Evolutionary conservation across 23 tunicate species (phyloP).

Genomic region (Styela plicata): DNA sequence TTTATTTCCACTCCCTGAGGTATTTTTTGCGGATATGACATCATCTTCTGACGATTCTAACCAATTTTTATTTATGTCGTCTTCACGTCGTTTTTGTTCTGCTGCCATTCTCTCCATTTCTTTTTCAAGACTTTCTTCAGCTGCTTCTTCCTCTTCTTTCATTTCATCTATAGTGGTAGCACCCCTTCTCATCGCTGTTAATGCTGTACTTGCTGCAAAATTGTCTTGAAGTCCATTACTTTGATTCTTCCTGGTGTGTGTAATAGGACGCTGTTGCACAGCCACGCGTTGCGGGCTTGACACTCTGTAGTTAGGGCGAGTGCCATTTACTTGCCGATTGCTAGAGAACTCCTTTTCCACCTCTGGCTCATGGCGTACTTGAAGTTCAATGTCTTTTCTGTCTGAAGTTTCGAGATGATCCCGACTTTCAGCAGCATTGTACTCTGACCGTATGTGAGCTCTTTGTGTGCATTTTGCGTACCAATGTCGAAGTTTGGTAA

Average conservation of each 20-base stretch:
- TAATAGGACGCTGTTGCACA: neutral
- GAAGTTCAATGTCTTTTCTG: constrained; percentile 27
- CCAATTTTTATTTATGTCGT: constrained; percentile 32
- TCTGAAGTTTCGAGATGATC: constrained; percentile 43
- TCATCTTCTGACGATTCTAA: constrained; percentile 18
- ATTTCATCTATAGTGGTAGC: constrained; percentile 81
- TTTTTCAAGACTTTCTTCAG: constrained; percentile 27
- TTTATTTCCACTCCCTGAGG: constrained; percentile 29
- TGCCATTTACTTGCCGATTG: neutral
- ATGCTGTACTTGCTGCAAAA: constrained; percentile 1
- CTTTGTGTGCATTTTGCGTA: constrained; percentile 7
- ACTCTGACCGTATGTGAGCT: neutral
- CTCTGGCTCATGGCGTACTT: constrained; percentile 36
- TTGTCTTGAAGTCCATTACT: neutral
- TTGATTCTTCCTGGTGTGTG: neutral
- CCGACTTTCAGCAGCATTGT: constrained; percentile 8
- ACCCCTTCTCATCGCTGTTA: constrained; percentile 41
- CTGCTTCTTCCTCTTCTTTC: constrained; percentile 38
- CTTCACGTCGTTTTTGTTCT: constrained; percentile 39
- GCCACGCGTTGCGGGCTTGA: constrained; percentile 13
- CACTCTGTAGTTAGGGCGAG: neutral
- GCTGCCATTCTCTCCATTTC: constrained; percentile 31
- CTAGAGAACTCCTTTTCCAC: constrained; percentile 25
- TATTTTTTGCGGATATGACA: constrained; percentile 16
- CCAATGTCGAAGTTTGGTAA: constrained; percentile 11